Percentiles rank a stretch among this genome's conserved stretches.
Conservation (phyloP, 2,888 invertebrate genomes). For the Drosophila neutralis region DNA sequence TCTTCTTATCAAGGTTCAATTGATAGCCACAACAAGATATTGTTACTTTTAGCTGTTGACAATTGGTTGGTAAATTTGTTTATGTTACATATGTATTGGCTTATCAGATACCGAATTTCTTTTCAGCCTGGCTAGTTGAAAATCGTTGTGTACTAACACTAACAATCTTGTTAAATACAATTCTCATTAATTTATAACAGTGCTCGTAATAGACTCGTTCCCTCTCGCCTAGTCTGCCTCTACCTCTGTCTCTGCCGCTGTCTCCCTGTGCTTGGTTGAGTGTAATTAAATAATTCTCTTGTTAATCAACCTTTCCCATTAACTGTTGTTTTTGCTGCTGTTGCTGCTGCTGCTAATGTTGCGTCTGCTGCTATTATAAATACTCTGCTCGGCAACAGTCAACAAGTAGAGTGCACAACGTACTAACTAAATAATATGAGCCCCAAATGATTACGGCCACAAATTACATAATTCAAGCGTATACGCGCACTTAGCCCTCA, state of each 20-base stretch:
- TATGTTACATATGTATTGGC: background rate
- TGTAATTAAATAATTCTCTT: slow-evolving; percentile 41
- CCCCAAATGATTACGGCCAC: slow-evolving; percentile 16
- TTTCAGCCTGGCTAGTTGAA: background rate
- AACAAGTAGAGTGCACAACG: slow-evolving; percentile 26
- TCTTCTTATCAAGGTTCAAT: background rate
- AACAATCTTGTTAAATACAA: slow-evolving; percentile 17
- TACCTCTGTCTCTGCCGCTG: background rate
- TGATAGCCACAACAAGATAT: background rate
- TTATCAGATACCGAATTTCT: background rate
- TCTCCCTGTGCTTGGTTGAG: background rate
- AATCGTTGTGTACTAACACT: background rate
- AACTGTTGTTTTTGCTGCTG: slow-evolving; percentile 33
- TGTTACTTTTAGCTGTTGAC: background rate
- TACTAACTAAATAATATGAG: slow-evolving; percentile 19
- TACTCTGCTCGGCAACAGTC: background rate
- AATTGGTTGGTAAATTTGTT: background rate
- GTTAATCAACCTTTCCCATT: slow-evolving; percentile 46
- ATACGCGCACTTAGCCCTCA: background rate
- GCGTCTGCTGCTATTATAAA: slow-evolving; percentile 8
- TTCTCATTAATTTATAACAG: slow-evolving; percentile 19
- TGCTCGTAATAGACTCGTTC: background rate
- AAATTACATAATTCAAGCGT: slow-evolving; percentile 20
- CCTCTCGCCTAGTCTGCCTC: background rate
- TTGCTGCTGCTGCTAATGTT: slow-evolving; percentile 2